Percentiles rank a stretch among this genome's conserved stretches.
Evolutionary conservation across 1,140 invertebrate genomes (phyloP).

Genomic region (Drosophila sucinea): DNA sequence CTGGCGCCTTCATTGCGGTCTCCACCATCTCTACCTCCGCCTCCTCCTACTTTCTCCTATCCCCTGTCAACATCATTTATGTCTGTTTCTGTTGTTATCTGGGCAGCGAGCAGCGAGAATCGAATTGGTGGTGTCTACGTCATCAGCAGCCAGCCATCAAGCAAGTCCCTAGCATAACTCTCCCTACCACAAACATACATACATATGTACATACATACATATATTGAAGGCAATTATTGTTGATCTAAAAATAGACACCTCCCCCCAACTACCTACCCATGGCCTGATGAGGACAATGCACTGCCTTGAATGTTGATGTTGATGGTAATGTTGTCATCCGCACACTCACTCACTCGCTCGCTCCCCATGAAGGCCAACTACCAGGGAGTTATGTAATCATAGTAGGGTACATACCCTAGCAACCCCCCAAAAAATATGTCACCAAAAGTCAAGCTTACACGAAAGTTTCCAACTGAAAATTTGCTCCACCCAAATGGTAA

Average conservation of each 20-base stretch:
- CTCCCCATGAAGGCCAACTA: not conserved
- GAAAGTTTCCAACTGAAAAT: not conserved
- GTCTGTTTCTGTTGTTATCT: constrained; percentile 34
- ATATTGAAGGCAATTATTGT: constrained; percentile 11
- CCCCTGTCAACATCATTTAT: constrained; percentile 49
- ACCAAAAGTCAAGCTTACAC: not conserved
- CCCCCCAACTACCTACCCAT: constrained; percentile 8
- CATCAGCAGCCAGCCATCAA: not conserved
- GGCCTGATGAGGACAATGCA: constrained; percentile 75
- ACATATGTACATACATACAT: not conserved
- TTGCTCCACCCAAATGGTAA: too few species aligned
- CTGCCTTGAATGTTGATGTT: constrained; percentile 64
- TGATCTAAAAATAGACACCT: constrained; percentile 63
- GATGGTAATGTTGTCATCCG: constrained; percentile 12
- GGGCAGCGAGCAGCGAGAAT: constrained; percentile 28
- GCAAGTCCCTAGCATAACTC: constrained; percentile 4
- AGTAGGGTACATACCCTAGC: not conserved
- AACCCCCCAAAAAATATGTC: not conserved
- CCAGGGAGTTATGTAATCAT: constrained; percentile 4
- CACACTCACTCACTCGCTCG: not conserved
- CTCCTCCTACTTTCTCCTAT: too few species aligned
- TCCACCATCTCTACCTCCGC: constrained; percentile 2
- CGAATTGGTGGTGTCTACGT: constrained; percentile 18
- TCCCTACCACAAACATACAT: not conserved
- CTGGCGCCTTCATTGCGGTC: constrained; percentile 54